Evolutionary conservation across 1,140 invertebrate genomes (phyloP).

Genomic region (Liolophura sinensis): DNA sequence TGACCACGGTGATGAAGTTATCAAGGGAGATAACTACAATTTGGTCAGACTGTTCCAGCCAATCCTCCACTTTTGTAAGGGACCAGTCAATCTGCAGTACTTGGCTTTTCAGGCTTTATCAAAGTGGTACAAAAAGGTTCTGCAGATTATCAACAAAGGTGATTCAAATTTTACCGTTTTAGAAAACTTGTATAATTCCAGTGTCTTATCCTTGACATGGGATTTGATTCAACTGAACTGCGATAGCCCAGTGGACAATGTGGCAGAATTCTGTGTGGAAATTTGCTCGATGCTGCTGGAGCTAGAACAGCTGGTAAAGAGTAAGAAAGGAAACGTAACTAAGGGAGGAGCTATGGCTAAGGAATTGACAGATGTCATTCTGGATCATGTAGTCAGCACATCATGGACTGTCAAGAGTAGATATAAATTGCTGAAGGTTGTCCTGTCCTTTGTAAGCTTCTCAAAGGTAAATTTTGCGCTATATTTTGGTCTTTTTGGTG

Average conservation of each 20-base stretch:
- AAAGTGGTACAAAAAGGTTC: conserved; percentile 32
- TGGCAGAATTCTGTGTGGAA: conserved; percentile 29
- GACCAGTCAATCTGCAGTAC: conserved; percentile 28
- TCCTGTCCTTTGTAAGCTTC: conserved; percentile 31
- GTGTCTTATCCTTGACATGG: conserved; percentile 16
- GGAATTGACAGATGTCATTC: conserved; percentile 17
- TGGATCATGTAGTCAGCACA: conserved; percentile 21
- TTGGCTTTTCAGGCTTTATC: conserved; percentile 34
- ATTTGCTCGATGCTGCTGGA: conserved; percentile 31
- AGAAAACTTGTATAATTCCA: neutral
- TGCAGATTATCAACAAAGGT: conserved; percentile 11
- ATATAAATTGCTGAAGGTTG: conserved; percentile 34
- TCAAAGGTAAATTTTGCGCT: conserved; percentile 19
- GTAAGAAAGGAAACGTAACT: too few relatives aligned
- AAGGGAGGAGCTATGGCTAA: neutral
- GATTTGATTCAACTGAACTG: conserved; percentile 31
- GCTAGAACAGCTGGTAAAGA: conserved; percentile 19
- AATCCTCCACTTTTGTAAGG: conserved; percentile 25
- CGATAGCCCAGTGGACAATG: conserved; percentile 49
- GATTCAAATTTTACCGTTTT: too few relatives aligned
- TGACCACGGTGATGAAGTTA: too few relatives aligned
- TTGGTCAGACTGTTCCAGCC: conserved; percentile 15
- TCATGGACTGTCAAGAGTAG: conserved; percentile 39
- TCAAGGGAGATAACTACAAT: too few relatives aligned
- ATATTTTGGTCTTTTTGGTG: too few relatives aligned